Evolutionary conservation across 2,113 vertebrate species (phyloP).

Genomic region (Seriola quinqueradiata): DNA sequence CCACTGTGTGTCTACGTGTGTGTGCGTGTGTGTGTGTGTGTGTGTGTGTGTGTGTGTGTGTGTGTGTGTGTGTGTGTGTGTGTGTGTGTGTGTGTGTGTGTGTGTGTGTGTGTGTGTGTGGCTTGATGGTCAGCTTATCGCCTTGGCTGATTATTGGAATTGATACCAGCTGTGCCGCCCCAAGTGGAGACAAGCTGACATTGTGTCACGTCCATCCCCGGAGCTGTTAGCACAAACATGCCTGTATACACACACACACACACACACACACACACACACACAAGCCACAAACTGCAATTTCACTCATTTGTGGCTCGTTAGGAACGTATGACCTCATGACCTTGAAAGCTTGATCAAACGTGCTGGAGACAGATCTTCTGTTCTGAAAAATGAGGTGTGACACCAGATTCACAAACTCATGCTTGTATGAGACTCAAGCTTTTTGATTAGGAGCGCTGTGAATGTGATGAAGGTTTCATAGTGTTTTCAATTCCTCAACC

Average conservation of each 20-base stretch:
- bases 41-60: conserved; percentile 8
- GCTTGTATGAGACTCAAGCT: conserved; percentile 12
- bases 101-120: not conserved
- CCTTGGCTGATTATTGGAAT: conserved; percentile 66
- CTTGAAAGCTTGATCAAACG: conserved; percentile 42
- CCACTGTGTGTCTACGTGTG: conserved; percentile 1
- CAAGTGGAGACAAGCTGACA: conserved; percentile 34
- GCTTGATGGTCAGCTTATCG: conserved; percentile 58
- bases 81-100: not conserved
- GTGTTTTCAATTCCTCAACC: conserved; percentile 51
- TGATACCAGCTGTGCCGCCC: conserved; percentile 69
- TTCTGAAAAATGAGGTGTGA: not conserved
- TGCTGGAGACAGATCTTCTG: not conserved
- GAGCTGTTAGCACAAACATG: conserved; percentile 46
- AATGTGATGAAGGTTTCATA: conserved; percentile 53
- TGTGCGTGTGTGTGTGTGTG: not conserved
- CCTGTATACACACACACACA: conserved; percentile 2
- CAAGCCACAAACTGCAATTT: conserved; percentile 17
- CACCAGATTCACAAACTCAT: conserved; percentile 30
- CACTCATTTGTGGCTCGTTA: conserved; percentile 29
- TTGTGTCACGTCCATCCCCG: conserved; percentile 36
- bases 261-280: conserved; percentile 17
- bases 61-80: not conserved
- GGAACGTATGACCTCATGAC: conserved; percentile 27
- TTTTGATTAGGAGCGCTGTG: conserved; percentile 47